Evolutionary conservation across 2,113 vertebrate genomes (phyloP), one percentile per base, ranked within the genome.

Genomic region (Eubucco bourcierii): DNA sequence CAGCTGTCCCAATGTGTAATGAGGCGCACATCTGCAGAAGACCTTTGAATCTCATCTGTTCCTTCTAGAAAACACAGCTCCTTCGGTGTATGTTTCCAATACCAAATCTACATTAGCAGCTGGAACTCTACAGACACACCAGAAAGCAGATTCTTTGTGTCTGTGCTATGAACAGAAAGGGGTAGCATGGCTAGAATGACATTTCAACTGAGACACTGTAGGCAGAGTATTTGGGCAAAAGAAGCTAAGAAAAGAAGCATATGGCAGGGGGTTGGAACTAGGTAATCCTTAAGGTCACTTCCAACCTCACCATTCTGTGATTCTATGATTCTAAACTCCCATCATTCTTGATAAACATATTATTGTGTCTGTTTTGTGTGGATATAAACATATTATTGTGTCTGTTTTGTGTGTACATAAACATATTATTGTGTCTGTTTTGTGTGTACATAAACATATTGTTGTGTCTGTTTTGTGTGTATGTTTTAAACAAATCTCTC

Each of bases 381-480:
- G n/a, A n/a, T n/a, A n/a, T n/a, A n/a, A n/a, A n/a, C n/a, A n/a
- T n/a, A n/a, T n/a, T n/a, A n/a, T n/a, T n/a, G n/a, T n/a, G n/a
- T 33, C 21, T 77, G 27, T 34, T 20, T n/a, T 34, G 12, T 58
- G 18, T 18, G 4, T 13, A 37, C n/a, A 39, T 31, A 68, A 72
- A 79, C 0, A 39, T 39, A 39, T 39, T 9, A 39, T 39, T 39
- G 37, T 39, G 37, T n/a, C n/a, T n/a, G n/a, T n/a, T n/a, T n/a
- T n/a, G n/a, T n/a, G n/a, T n/a, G n/a, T n/a, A n/a, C n/a, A n/a
- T 31, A 68, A 72, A 79, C 0, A 0, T 31, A 50, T 21, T 19
- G 66, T 3, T 5, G 9, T 37, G 5, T 33, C 21, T 77, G 27
- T 34, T 20, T 20, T 34, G 12, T 58, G 18, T 18, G 4, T 13